A percentile compares a stretch with the other conserved stretches of the same genome.
phyloP scores from a whole-genome alignment of 2,888 invertebrate genomes.

The Tetrapedia diversipes region DNA sequence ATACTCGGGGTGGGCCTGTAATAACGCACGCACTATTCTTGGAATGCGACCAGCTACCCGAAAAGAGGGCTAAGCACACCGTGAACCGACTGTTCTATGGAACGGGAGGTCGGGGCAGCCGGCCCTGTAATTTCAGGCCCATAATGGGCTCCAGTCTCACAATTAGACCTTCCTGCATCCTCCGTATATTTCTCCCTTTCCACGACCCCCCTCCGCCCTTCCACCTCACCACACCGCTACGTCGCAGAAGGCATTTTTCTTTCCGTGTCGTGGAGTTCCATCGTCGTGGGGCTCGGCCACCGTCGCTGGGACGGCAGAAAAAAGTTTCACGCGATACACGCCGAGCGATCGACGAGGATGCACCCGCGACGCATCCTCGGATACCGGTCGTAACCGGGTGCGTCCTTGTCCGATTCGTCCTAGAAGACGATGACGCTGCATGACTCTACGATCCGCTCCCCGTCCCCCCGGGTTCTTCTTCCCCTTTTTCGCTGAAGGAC shows the following conservation, averaged over 20 bases:
- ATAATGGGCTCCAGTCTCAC: conserved; percentile 78
- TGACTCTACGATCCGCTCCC: conserved; percentile 55
- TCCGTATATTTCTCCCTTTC: conserved; percentile 63
- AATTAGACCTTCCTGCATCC: conserved; percentile 80
- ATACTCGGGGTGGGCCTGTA: conserved; percentile 52
- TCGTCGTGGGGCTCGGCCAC: conserved; percentile 25
- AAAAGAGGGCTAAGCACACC: conserved; percentile 56
- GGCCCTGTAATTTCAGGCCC: conserved; percentile 80
- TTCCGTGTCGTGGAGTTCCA: conserved; percentile 36
- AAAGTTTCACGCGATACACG: not conserved
- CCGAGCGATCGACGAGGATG: not conserved
- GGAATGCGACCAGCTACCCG: conserved; percentile 67
- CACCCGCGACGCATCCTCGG: not conserved
- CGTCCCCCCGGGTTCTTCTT: conserved; percentile 29
- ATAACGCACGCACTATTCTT: conserved; percentile 71
- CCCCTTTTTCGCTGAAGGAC: conserved; percentile 70
- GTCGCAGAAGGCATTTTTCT: conserved; percentile 63
- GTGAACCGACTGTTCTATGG: conserved; percentile 64
- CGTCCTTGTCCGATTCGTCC: conserved; percentile 64
- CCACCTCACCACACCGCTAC: conserved; percentile 62
- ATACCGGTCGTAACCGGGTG: not conserved
- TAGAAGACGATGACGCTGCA: conserved; percentile 73
- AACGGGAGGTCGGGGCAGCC: conserved; percentile 65
- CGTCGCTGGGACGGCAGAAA: not conserved
- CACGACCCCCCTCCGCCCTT: conserved; percentile 65